Percentiles rank a stretch among this genome's conserved stretches.
phyloP scores from a whole-genome alignment of 23 tunicate species.

The Halocynthia aurantium region DNA sequence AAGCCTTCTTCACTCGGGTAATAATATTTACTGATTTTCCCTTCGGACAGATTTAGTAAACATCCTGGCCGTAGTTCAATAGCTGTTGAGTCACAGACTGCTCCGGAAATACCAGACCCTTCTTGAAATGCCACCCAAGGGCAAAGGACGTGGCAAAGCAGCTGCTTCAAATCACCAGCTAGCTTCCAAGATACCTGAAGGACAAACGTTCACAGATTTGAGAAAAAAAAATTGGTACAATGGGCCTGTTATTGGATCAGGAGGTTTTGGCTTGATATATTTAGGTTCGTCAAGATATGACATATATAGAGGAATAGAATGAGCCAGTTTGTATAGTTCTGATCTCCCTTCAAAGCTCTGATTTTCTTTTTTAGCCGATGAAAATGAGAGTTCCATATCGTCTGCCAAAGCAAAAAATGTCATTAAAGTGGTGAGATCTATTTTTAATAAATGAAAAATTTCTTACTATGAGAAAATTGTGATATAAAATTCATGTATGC shows the following conservation, averaged over 20 bases:
- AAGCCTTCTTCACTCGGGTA: no score
- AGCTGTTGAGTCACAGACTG: no score
- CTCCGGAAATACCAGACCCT: no score
- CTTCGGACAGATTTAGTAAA: no score
- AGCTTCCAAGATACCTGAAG: slow-evolving; percentile 34
- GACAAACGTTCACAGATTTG: slow-evolving; percentile 49
- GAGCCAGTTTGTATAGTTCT: no score
- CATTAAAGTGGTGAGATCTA: slow-evolving; percentile 69
- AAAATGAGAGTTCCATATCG: slow-evolving; percentile 12
- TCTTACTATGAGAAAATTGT: background rate
- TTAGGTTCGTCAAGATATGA: slow-evolving; percentile 12
- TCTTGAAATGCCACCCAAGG: slow-evolving; percentile 45
- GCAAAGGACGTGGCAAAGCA: slow-evolving; percentile 57
- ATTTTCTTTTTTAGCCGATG: slow-evolving; percentile 39
- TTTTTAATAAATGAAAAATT: background rate
- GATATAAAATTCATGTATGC: background rate
- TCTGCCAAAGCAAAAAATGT: slow-evolving; percentile 74
- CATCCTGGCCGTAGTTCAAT: no score
- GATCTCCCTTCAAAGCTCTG: background rate
- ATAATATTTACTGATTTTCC: no score
- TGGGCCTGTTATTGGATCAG: slow-evolving; percentile 83
- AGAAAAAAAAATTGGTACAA: slow-evolving; percentile 61
- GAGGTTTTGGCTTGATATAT: slow-evolving; percentile 97
- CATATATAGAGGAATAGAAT: background rate
- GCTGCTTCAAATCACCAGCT: slow-evolving; percentile 36